Base-by-base conservation (phyloP, 2,797 vertebrate species). In the Decapterus maruadsi region DNA sequence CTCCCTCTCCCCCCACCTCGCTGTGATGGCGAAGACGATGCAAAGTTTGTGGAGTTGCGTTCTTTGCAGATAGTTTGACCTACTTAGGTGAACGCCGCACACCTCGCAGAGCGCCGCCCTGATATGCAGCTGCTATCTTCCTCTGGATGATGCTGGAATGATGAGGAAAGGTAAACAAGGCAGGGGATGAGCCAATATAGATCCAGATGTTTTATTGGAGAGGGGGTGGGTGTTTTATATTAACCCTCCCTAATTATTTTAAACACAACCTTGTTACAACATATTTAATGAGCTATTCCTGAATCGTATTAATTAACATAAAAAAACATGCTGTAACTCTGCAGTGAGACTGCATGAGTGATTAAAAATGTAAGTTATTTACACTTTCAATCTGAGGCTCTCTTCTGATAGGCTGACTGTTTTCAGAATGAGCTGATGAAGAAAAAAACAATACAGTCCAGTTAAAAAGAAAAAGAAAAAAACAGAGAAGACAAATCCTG, bases 31-130 rank as follows among this genome's bases (percentile, higher is more conserved):
- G 80, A 86, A 62, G 76, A 83, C 82, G 77, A 91, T 72, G 84
- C 72, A 89, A 91, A 94, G 89, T 94, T 93, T 91, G 84, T 69
- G 60, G 77, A 89, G 88, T 81, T 85, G 77, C 80, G 64, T 92
- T 90, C 82, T 87, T 84, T 58, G 81, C 85, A 89, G 80, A 83
- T 81, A 94, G 93, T 93, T 94, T 94, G 94, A 94, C 94, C 94
- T 93, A 94, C 90, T 94, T 94, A 90, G 90, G 80, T 85, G 78
- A 77, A 66, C 12, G 38, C 45, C 7, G 71, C 71, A 68, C 85
- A 84, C 83, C 85, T 80, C 56, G 20, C 78, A 46, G 14, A 83
- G 61, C 4, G 4, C 4, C 42, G 54, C n/a, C 34, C 45, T 34
- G 40, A 16, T 74, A 62, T 26, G 29, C 13, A 42, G 42, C 70